Evolutionary conservation across 1,140 invertebrate genomes (phyloP), one percentile per base, ranked within the genome.

Genomic region (Onthophagus taurus): DNA sequence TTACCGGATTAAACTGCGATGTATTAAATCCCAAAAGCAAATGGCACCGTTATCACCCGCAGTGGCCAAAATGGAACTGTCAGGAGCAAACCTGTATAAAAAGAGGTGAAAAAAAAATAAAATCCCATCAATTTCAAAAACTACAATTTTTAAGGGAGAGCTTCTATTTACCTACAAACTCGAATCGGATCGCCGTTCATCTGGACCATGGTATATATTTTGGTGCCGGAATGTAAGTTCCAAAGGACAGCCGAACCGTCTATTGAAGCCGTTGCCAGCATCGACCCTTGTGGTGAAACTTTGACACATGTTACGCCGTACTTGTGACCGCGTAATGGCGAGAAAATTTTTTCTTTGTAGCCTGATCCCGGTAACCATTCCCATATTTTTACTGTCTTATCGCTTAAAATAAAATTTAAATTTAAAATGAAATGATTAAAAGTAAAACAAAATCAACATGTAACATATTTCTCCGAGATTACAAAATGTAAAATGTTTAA

Each of bases 21-120:
- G 72, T 12, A 76, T 61, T 11, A 85, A 62, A 65, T 87, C 77
- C 82, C 83, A 87, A 19, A 87, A 58, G 53, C 80, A 80, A 4
- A 85, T 65, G 21, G 74, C 74, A 23, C 84, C 82, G 61, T 81
- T 83, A 65, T 87, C 83, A 21, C 82, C 78, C 11, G 77, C 83
- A 11, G 83, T 81, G 3, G 76, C 73, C 12, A 88, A 61, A 26
- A 75, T 58, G 2, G 72, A 70, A 23, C 77, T 80, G 55, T 82
- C 75, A 3, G 73, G 71, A 1, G 80, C 77, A 61, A 87, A 85
- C 54, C 70, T 70, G 42, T 52, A 67, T 45, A 46, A 34, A 26
- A 51, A 53, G 38, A 23, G 11, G 29, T 41, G 1, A 11, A 41
- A 38, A 13, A 6, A 21, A 29, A 29, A 29, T 13, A 9, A 26